Evolutionary conservation across 2,888 invertebrate genomes (phyloP), one percentile per base, ranked within the genome.

Genomic region (Beris morrisii): DNA sequence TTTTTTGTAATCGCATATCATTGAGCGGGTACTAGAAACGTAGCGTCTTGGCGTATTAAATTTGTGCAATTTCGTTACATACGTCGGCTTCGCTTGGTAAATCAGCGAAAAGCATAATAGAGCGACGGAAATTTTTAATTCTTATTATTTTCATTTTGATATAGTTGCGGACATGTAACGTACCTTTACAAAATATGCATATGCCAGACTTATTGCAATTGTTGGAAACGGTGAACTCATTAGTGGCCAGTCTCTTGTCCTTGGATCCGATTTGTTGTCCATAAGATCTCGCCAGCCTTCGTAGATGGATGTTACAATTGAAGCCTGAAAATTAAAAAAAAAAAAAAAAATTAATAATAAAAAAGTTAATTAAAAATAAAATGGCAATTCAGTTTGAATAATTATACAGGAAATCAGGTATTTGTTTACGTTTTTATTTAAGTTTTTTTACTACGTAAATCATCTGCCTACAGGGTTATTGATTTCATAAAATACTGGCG

Each of bases 201-300:
- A 94, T 74, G 84, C 82, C 69, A 90, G 80, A 75, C 92, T 91
- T 74, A 93, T 88, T 69, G 84, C 80, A 68, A 92, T 76, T 59
- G 93, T 92, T 54, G 92, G 92, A 69, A 90, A 84, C 6, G 93
- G 93, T 22, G 90, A 87, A 73, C 88, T 88, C 91, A 94, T 92
- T 80, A 93, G 82, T 66, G 87, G 83, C 90, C 91, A 93, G 74
- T 86, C 86, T 73, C 87, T 88, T 67, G 92, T 91, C 73, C 94
- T 84, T 43, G 87, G 88, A 82, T 95, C 91, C 77, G 92, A 91
- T 81, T 90, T 87, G 77, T 92, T 91, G 78, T 92, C 90, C 91
- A 93, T 91, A 68, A 93, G 77, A 77, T 92, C 90, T 72, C 80
- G 78, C 80, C 81, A 81, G 69, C 80, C 81, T 72, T 78, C 77